Percentiles rank a stretch among this genome's conserved stretches.
Conservation (phyloP, 2,888 invertebrate genomes). For the Drosophila lutescens region DNA sequence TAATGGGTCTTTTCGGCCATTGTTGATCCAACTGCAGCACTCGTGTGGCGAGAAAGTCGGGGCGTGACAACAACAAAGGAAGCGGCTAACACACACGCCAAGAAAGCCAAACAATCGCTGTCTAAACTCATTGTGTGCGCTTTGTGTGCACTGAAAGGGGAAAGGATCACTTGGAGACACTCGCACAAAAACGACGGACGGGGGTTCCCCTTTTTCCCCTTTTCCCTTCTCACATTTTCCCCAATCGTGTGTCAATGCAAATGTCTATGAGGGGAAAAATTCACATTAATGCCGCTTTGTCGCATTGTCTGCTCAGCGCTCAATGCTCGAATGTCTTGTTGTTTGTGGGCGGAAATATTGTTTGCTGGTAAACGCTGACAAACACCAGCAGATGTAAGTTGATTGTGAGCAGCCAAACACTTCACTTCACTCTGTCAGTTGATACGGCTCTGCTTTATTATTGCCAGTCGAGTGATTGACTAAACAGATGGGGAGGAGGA, state of each 20-base stretch:
- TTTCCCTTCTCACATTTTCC: background rate
- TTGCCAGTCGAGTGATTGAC: slow-evolving; percentile 62
- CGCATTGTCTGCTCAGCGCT: slow-evolving; percentile 61
- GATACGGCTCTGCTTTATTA: slow-evolving; percentile 73
- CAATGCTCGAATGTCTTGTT: background rate
- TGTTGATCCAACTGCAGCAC: slow-evolving; percentile 42
- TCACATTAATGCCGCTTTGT: slow-evolving; percentile 64
- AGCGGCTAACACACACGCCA: slow-evolving; percentile 33
- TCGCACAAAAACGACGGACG: background rate
- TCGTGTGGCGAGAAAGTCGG: background rate
- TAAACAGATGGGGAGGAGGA: slow-evolving; percentile 24
- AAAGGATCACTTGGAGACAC: slow-evolving; percentile 66
- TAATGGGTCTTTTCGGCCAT: slow-evolving; percentile 25
- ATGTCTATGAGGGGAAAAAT: slow-evolving; percentile 70
- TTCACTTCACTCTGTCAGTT: slow-evolving; percentile 69
- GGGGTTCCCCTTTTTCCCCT: background rate
- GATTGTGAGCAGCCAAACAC: slow-evolving; percentile 68
- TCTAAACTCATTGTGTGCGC: slow-evolving; percentile 73
- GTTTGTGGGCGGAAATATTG: slow-evolving; percentile 66
- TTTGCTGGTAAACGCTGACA: slow-evolving; percentile 33
- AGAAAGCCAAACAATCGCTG: slow-evolving; percentile 66
- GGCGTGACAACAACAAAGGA: slow-evolving; percentile 48
- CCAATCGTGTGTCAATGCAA: slow-evolving; percentile 35
- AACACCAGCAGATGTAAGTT: slow-evolving; percentile 45
- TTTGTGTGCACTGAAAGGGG: slow-evolving; percentile 55